Evolutionary conservation across 2,888 invertebrate species (phyloP).

Genomic region (Choristoneura rosaceana): DNA sequence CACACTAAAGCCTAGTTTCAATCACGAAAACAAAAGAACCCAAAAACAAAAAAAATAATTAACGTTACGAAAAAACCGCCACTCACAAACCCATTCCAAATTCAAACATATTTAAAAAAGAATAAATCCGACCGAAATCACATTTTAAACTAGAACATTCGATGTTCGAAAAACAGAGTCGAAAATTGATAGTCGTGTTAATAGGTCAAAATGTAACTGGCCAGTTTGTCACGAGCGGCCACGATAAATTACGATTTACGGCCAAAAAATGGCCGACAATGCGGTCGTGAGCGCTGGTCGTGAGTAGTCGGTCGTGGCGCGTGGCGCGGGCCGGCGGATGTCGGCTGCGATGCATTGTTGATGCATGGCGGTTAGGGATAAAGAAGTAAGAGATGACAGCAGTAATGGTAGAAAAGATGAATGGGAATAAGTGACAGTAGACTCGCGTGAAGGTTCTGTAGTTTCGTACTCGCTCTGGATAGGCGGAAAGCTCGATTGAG

Average conservation of each 20-base stretch:
- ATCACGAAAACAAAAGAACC: neutral
- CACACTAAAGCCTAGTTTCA: neutral
- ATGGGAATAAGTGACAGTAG: too few species aligned
- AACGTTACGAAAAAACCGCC: neutral
- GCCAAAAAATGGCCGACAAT: constrained; percentile 46
- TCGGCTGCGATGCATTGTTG: constrained; percentile 10
- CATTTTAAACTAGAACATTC: neutral
- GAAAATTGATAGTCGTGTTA: neutral
- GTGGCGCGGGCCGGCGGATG: constrained; percentile 32
- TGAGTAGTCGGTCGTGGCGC: constrained; percentile 51
- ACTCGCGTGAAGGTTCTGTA: too few species aligned
- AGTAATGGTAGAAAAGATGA: neutral
- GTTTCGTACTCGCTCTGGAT: too few species aligned
- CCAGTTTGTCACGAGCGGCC: constrained; percentile 6
- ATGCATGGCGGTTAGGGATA: constrained; percentile 1
- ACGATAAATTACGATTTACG: constrained; percentile 19
- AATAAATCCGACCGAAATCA: neutral
- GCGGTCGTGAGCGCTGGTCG: constrained; percentile 53
- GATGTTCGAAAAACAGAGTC: neutral
- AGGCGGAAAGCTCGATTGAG: too few species aligned
- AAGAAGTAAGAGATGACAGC: neutral
- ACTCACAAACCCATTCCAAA: constrained; percentile 13
- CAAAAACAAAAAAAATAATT: too few species aligned
- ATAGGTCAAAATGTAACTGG: constrained; percentile 10
- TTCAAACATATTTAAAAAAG: constrained; percentile 6